Base-by-base conservation (phyloP, 2,888 invertebrate genomes). In the Lottia gigantea region DNA sequence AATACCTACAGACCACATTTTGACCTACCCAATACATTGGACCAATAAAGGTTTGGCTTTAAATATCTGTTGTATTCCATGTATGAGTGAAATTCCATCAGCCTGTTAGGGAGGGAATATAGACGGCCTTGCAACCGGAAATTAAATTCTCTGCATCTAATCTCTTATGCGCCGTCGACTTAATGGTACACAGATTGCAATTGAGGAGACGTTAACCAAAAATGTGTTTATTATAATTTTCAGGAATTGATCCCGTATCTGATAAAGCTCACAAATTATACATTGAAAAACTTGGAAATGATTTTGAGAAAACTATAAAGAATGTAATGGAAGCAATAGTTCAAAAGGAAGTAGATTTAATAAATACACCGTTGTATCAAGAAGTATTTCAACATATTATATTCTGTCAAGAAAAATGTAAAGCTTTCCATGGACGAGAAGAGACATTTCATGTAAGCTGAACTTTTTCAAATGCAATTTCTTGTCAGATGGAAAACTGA, bases 351-450 rank as follows among this genome's bases (percentile, higher is more conserved):
- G 25, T 69, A 19, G 45, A 65, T 73, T 93, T 93, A 8, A 91
- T 93, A 73, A 92, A 92, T 70, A 91, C 86, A 47, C 79, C 81
- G 16, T 78, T 90, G 71, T 92, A 93, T 83, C 92, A 92, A 78
- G 94, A 94, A 83, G 89, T 94, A 72, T 91, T 92, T 83, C 93
- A 93, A 87, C 93, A 95, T 88, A 91, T 93, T 68, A 90, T 91
- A 80, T 92, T 93, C 90, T 92, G 94, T 87, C 92, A 93, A 89
- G 91, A 92, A 85, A 91, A 92, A 76, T 91, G 92, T 76, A 91
- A 92, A 86, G 91, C 93, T 89, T 93, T 93, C 84, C 90, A 93
- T 82, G 92, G 93, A 87, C 87, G 93, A 84, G 91, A 94, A 85
- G 91, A 92, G 86, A 91, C 93, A 74, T 91, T 94, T 78, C 90